Evolutionary conservation across 2,797 vertebrate species (phyloP).

Genomic region (Rhincodon typus): DNA sequence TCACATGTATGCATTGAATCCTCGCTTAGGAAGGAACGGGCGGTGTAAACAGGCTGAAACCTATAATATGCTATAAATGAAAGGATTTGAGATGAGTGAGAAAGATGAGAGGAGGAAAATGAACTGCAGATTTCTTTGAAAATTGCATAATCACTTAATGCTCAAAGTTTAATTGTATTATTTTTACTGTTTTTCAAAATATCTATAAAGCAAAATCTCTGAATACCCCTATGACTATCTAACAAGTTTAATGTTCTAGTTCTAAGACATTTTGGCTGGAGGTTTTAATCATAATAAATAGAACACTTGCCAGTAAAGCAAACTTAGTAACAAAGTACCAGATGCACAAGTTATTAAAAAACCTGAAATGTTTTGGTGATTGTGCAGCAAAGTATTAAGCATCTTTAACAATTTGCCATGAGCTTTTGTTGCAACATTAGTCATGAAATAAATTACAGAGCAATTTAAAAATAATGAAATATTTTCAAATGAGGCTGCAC

Average conservation of each 20-base stretch:
- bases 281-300: not conserved
- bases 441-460: not conserved
- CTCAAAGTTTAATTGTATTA: not conserved
- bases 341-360: not conserved
- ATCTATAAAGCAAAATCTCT: not conserved
- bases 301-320: not conserved
- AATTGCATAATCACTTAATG: not conserved
- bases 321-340: not conserved
- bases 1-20: not conserved
- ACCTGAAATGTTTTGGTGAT: not conserved
- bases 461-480: slow-evolving; percentile 11
- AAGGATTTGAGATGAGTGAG: not conserved
- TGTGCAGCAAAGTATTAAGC: not conserved
- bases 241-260: not conserved
- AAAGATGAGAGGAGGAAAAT: not conserved
- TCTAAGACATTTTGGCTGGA: too few relatives aligned
- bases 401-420: not conserved
- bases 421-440: not conserved
- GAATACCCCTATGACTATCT: not conserved
- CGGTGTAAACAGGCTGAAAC: not conserved
- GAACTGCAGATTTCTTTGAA: not conserved
- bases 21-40: not conserved
- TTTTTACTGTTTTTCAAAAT: not conserved
- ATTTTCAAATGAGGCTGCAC: not conserved
- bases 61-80: not conserved